A percentile compares a stretch with the other conserved stretches of the same genome.
phyloP scores from a whole-genome alignment of 2,797 vertebrate species.

The Halcyon badia region DNA sequence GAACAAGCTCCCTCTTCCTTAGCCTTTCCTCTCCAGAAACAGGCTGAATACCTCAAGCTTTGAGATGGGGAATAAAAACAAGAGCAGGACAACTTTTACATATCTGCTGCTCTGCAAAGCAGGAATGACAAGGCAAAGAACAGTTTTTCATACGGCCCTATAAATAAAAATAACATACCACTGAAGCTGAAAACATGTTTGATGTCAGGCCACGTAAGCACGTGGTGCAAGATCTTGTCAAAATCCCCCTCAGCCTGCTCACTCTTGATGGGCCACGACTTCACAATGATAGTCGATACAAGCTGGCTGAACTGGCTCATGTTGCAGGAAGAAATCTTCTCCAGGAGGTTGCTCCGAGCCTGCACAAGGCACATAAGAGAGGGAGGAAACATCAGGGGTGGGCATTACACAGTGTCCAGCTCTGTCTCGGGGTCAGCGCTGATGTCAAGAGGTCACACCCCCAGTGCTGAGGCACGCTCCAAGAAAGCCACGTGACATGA shows the following conservation, averaged over 20 bases:
- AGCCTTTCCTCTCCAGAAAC: not conserved
- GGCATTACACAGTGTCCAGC: fast-evolving
- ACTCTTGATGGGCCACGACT: constrained; percentile 85
- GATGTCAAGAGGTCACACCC: not conserved
- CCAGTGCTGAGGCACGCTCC: not conserved
- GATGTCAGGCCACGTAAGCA: constrained; percentile 87
- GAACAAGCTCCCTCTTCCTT: not conserved
- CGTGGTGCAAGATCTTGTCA: constrained; percentile 82
- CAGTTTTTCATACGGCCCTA: not conserved
- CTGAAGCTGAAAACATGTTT: constrained; percentile 85
- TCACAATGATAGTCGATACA: constrained; percentile 87
- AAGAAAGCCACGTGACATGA: fast-evolving
- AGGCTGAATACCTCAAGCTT: not conserved
- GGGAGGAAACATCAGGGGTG: not conserved
- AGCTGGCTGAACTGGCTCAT: constrained; percentile 85
- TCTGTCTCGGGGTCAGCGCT: not conserved
- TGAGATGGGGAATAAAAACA: not conserved
- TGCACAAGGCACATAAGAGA: not conserved
- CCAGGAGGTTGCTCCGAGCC: constrained; percentile 67
- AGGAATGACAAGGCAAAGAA: not conserved
- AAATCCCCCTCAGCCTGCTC: constrained; percentile 50
- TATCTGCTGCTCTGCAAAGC: not conserved
- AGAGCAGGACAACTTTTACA: not conserved
- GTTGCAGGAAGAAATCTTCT: constrained; percentile 54
- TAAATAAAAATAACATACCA: constrained; percentile 71